Conservation (phyloP, 1,140 invertebrate genomes). For the Calosoma granatense region DNA sequence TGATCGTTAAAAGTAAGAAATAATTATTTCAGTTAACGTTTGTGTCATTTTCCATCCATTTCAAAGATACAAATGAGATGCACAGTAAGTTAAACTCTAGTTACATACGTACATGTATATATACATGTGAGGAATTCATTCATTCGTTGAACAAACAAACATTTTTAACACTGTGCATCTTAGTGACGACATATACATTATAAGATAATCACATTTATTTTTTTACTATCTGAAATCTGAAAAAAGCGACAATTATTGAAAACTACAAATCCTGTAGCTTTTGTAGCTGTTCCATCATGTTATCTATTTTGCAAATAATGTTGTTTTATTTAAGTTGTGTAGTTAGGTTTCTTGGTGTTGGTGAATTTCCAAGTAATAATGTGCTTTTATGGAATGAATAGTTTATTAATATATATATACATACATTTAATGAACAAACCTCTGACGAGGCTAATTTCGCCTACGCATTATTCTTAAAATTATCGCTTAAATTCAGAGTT, state of each 20-base stretch:
- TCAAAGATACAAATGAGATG: background rate
- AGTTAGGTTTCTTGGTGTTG: constrained; percentile 14
- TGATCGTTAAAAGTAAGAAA: constrained; percentile 97
- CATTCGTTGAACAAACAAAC: background rate
- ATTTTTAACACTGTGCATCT: background rate
- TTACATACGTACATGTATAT: no score
- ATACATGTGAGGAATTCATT: background rate
- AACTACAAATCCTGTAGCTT: background rate
- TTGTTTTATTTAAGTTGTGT: constrained; percentile 1
- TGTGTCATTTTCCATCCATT: background rate
- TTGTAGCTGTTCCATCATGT: background rate
- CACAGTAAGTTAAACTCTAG: no score
- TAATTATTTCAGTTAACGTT: constrained; percentile 42
- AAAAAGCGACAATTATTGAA: background rate
- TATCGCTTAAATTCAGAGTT: constrained; percentile 2
- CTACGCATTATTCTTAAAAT: background rate
- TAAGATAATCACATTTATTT: no score
- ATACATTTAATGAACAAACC: background rate
- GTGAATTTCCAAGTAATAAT: constrained; percentile 15
- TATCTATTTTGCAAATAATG: no score
- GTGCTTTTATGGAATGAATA: constrained; percentile 14
- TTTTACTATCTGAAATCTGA: no score
- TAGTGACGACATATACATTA: background rate
- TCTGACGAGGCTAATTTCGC: background rate
- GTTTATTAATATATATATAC: background rate